A percentile compares a stretch with the other conserved stretches of the same genome.
Evolutionary conservation across 2,797 vertebrate species (phyloP).

Genomic region (Mastacembelus armatus): DNA sequence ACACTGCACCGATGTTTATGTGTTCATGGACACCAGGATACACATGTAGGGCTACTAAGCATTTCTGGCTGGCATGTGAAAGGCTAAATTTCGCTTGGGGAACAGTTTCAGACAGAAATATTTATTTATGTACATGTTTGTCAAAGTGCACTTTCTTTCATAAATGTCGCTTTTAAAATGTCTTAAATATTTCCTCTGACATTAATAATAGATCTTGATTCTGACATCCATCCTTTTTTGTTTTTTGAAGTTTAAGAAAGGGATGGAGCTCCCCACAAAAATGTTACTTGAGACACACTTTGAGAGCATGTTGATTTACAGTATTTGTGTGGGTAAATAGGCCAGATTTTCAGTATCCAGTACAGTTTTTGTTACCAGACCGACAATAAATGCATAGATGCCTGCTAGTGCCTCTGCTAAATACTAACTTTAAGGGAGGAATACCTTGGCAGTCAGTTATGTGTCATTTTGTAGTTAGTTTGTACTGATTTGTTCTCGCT

Average conservation of each 20-base stretch:
- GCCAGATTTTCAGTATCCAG: background rate
- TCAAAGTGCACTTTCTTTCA: slow-evolving; percentile 34
- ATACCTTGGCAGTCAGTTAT: background rate
- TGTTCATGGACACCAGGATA: slow-evolving; percentile 10
- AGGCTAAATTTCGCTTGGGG: slow-evolving; percentile 1
- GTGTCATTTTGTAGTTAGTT: background rate
- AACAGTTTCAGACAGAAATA: background rate
- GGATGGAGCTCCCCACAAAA: background rate
- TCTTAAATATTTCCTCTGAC: slow-evolving; percentile 31
- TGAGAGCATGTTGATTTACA: no score
- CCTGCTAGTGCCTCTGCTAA: slow-evolving; percentile 1
- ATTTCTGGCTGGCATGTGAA: slow-evolving; percentile 18
- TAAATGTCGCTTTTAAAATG: slow-evolving; percentile 20
- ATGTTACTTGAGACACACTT: background rate
- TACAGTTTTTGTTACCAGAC: background rate
- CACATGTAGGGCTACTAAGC: background rate
- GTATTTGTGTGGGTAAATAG: background rate
- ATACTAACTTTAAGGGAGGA: background rate
- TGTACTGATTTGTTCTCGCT: slow-evolving; percentile 12
- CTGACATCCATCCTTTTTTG: slow-evolving; percentile 19
- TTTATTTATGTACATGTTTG: slow-evolving; percentile 12
- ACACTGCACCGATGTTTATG: slow-evolving; percentile 32
- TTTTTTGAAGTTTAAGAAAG: slow-evolving; percentile 6
- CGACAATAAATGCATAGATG: slow-evolving; percentile 14
- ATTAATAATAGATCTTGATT: slow-evolving; percentile 32